Conservation (phyloP, 2,888 invertebrate genomes). For the Epiblema foenella region DNA sequence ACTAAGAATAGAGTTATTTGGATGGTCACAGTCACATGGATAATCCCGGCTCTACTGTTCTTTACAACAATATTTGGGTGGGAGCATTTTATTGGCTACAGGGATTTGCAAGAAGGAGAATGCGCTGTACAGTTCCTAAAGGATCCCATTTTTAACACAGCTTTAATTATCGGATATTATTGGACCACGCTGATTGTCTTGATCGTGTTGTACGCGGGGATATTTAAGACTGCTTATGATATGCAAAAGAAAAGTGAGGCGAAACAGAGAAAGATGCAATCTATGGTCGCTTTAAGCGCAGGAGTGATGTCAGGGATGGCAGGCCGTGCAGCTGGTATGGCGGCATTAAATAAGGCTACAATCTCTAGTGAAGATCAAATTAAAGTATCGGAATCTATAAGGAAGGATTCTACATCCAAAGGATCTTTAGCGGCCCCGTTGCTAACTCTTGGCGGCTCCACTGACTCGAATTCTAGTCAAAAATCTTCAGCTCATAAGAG, state of each 20-base stretch:
- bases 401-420: conserved; percentile 74
- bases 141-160: conserved; percentile 98
- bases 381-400: conserved; percentile 75
- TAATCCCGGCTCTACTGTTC: conserved; percentile 97
- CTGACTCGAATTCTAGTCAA: conserved; percentile 86
- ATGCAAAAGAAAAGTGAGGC: conserved; percentile 99
- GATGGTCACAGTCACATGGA: conserved; percentile 99
- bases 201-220: conserved; percentile 97
- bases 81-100: conserved; percentile 98
- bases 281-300: conserved; percentile 95
- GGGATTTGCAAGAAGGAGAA: conserved; percentile 93
- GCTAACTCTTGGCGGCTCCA: conserved; percentile 76
- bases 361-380: conserved; percentile 90
- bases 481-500: conserved; percentile 86
- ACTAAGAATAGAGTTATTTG: conserved; percentile 96
- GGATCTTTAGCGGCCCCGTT: conserved; percentile 74
- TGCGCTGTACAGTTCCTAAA: conserved; percentile 99
- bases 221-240: conserved; percentile 98
- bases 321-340: conserved; percentile 93
- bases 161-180: conserved; percentile 98
- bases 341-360: conserved; percentile 91
- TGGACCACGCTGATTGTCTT: conserved; percentile 98
- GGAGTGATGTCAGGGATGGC: conserved; percentile 97
- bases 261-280: conserved; percentile 97
- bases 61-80: conserved; percentile 99